phyloP scores from a whole-genome alignment of 2,888 invertebrate species.

The Pollenia labialis region DNA sequence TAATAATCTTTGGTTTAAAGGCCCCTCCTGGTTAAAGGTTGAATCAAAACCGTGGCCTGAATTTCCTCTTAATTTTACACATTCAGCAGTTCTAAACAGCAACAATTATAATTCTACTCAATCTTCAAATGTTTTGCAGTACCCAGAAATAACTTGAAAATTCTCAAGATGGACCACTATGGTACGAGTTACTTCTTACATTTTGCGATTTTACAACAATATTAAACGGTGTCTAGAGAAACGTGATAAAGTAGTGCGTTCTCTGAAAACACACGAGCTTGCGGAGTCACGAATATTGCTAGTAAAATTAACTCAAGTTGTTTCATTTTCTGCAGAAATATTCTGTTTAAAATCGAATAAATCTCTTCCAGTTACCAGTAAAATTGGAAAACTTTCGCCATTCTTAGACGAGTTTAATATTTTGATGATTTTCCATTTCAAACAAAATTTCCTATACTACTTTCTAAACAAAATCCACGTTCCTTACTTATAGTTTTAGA shows the following conservation, averaged over 20 bases:
- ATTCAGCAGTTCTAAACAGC: not conserved
- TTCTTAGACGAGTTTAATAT: not conserved
- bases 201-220: slow-evolving; percentile 24
- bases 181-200: slow-evolving; percentile 26
- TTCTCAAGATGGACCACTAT: slow-evolving; percentile 23
- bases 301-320: slow-evolving; percentile 3
- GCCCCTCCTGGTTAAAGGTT: not conserved
- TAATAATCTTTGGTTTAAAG: not conserved
- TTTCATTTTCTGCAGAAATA: not conserved
- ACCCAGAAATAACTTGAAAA: slow-evolving; percentile 32
- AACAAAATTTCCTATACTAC: too few relatives aligned
- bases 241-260: not conserved
- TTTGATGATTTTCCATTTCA: too few relatives aligned
- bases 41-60: not conserved
- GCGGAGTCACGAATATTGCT: not conserved
- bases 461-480: too few relatives aligned
- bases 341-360: not conserved
- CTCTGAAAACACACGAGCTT: slow-evolving; percentile 12
- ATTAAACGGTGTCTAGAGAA: not conserved
- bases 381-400: not conserved
- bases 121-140: not conserved
- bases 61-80: not conserved
- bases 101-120: not conserved
- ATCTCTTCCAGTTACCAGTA: not conserved
- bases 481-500: too few relatives aligned